These are phyloP conservation scores for Omphaloscelis lunosa DNA, from an alignment of 2,888 invertebrate genomes.

Conservation along the genomic window DNA sequence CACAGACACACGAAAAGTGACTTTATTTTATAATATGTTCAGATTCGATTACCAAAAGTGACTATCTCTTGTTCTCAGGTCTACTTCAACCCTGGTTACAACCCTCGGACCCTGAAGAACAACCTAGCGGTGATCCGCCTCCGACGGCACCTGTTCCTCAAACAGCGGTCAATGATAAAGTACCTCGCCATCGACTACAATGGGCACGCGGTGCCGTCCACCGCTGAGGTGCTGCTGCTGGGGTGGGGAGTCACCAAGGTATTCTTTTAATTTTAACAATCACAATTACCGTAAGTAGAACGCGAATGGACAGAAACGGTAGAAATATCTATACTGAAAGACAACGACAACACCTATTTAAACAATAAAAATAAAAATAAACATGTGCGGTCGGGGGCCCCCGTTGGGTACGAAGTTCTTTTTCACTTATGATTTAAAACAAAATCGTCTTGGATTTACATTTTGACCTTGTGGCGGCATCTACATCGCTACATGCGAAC, in stretches of 20 bases:
- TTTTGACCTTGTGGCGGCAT: too few relatives aligned
- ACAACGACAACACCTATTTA: too few relatives aligned
- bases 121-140: conserved; percentile 85
- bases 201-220: conserved; percentile 69
- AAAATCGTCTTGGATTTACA: too few relatives aligned
- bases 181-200: conserved; percentile 76
- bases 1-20: neutral
- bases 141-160: conserved; percentile 76
- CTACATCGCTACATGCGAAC: too few relatives aligned
- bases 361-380: too few relatives aligned
- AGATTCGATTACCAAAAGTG: neutral
- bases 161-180: conserved; percentile 79
- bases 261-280: conserved; percentile 8
- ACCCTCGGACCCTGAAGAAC: conserved; percentile 78
- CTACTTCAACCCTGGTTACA: conserved; percentile 85
- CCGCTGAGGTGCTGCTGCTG: conserved; percentile 80
- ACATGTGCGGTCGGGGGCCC: too few relatives aligned
- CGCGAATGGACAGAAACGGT: too few relatives aligned
- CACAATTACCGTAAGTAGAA: neutral
- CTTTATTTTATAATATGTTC: neutral
- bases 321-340: too few relatives aligned
- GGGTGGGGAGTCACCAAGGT: conserved; percentile 88
- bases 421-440: too few relatives aligned
- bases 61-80: conserved; percentile 72
- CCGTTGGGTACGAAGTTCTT: too few relatives aligned